Evolutionary conservation across 2,888 invertebrate species (phyloP).

Genomic region (Sarcophaga rosellei): DNA sequence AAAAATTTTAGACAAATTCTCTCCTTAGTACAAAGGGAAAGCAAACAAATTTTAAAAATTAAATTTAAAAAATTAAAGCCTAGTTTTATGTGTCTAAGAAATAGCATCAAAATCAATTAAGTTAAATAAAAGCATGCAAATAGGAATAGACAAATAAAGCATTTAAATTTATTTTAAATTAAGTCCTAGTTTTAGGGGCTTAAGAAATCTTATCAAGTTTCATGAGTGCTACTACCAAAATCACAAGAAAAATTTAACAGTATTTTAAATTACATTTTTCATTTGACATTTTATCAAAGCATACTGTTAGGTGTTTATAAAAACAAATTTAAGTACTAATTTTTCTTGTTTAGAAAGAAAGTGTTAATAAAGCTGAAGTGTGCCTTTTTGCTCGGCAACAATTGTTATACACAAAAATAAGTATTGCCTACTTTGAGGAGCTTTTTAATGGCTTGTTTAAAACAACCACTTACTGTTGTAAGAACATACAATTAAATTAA

Average conservation of each 20-base stretch:
- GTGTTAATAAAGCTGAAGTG: neutral
- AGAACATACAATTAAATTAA: slow-evolving; percentile 16
- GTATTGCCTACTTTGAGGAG: slow-evolving; percentile 14
- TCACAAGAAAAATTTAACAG: no score
- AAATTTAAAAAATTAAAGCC: neutral
- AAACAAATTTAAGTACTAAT: neutral
- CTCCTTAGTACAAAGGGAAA: neutral
- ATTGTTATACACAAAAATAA: neutral
- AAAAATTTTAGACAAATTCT: neutral
- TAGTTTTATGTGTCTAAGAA: neutral
- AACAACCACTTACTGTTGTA: neutral
- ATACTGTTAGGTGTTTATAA: neutral
- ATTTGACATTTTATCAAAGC: neutral
- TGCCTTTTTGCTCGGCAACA: neutral
- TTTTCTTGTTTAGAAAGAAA: neutral
- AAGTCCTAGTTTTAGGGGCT: no score
- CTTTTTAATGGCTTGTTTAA: slow-evolving; percentile 29
- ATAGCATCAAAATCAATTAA: neutral
- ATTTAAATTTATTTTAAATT: no score
- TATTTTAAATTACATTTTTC: no score
- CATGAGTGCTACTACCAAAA: no score
- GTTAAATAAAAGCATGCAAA: no score
- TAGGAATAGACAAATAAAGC: no score
- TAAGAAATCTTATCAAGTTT: no score
- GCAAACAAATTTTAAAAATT: neutral